Percentiles rank a stretch among this genome's conserved stretches.
phyloP scores from a whole-genome alignment of 2,888 invertebrate genomes.

The Plemyria rubiginata region DNA sequence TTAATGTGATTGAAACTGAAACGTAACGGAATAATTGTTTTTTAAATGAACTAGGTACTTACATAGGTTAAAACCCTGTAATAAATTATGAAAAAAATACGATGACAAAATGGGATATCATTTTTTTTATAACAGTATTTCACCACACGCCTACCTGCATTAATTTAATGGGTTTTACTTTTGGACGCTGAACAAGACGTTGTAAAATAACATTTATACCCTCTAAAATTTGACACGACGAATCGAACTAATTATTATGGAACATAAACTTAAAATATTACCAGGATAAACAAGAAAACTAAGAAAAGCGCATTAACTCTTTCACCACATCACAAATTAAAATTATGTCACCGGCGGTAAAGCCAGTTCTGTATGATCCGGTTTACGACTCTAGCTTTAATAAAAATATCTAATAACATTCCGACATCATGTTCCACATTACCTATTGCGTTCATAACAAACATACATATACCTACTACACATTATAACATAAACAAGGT shows the following conservation, averaged over 20 bases:
- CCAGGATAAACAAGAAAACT: constrained; percentile 38
- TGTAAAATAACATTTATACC: constrained; percentile 38
- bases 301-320: constrained; percentile 47
- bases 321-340: constrained; percentile 62
- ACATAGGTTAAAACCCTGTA: no score
- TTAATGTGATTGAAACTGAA: no score
- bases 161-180: constrained; percentile 30
- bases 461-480: constrained; percentile 47
- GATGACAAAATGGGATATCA: not conserved
- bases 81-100: not conserved
- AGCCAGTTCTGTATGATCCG: constrained; percentile 61
- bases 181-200: constrained; percentile 36
- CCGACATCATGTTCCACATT: constrained; percentile 64
- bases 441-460: constrained; percentile 66
- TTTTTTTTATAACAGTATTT: constrained; percentile 22
- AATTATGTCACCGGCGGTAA: constrained; percentile 56
- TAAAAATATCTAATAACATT: constrained; percentile 79
- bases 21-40: no score
- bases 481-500: constrained; percentile 54
- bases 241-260: constrained; percentile 36
- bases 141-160: constrained; percentile 22
- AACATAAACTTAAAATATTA: constrained; percentile 32
- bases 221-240: constrained; percentile 38
- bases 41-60: no score
- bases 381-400: constrained; percentile 72